Conservation (phyloP, 1,140 invertebrate species). For the Cyclina sinensis region DNA sequence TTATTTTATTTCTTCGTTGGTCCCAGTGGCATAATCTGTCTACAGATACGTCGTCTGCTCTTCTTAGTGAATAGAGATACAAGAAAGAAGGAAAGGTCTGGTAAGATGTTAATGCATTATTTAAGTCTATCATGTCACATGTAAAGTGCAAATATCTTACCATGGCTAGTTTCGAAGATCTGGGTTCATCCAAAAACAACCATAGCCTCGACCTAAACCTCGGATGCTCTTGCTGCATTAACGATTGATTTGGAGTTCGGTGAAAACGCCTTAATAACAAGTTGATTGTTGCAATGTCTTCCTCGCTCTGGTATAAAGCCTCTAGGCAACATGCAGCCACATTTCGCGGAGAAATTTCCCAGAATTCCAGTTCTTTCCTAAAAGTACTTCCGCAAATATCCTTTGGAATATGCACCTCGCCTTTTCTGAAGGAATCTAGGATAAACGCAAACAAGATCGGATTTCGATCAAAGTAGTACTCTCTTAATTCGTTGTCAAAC, state of each 20-base stretch:
- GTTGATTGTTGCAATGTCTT: slow-evolving; percentile 18
- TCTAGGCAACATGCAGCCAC: slow-evolving; percentile 65
- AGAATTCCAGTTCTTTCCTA: slow-evolving; percentile 56
- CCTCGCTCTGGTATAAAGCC: slow-evolving; percentile 26
- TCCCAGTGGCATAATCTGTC: no score
- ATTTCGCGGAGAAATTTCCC: slow-evolving; percentile 17
- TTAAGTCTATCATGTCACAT: no score
- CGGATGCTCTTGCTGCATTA: neutral
- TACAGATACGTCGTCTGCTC: no score
- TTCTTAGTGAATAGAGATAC: no score
- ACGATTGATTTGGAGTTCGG: neutral
- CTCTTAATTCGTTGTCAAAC: neutral
- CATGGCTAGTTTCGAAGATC: no score
- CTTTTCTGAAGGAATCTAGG: slow-evolving; percentile 97
- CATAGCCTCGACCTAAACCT: neutral
- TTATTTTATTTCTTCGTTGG: no score
- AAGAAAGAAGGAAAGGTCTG: no score
- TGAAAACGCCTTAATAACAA: neutral
- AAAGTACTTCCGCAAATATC: slow-evolving; percentile 93
- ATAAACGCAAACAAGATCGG: slow-evolving; percentile 98
- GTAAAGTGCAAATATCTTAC: no score
- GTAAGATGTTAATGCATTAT: no score
- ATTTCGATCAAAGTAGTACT: slow-evolving; percentile 96
- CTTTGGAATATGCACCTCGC: slow-evolving; percentile 97
- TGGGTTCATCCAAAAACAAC: neutral